These are phyloP conservation scores for Eristalis tenax DNA, from an alignment of 2,888 invertebrate species.

Conservation along the genomic window DNA sequence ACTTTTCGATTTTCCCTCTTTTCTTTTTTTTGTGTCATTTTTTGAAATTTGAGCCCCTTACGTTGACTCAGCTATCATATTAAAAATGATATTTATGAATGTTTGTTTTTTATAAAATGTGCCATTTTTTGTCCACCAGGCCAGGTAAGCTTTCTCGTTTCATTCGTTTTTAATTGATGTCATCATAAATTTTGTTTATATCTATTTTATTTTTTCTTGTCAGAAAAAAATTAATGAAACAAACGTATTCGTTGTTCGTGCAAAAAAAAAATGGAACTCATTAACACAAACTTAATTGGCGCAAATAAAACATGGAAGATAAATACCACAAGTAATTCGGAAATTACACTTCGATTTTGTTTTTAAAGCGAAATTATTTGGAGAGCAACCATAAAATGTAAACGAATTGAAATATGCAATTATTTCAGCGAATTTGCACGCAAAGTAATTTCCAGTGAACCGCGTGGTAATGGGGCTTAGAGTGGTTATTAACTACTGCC, in stretches of 20 bases:
- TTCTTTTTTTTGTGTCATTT: constrained; percentile 8
- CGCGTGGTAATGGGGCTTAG: neutral
- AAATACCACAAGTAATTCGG: constrained; percentile 19
- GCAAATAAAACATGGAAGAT: constrained; percentile 23
- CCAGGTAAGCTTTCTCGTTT: constrained; percentile 34
- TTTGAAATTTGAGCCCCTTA: constrained; percentile 35
- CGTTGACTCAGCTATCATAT: constrained; percentile 20
- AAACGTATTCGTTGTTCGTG: neutral
- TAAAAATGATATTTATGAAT: constrained; percentile 23
- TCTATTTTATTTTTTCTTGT: constrained; percentile 4
- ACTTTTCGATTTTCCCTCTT: neutral
- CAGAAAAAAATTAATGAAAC: neutral
- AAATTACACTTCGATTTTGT: constrained; percentile 23
- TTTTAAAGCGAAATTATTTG: neutral
- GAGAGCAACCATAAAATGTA: constrained; percentile 21
- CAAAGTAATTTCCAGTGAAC: neutral
- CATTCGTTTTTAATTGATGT: constrained; percentile 50
- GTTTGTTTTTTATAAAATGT: neutral
- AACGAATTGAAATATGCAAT: constrained; percentile 18
- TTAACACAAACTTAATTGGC: constrained; percentile 30
- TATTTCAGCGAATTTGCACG: constrained; percentile 21
- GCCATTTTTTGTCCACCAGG: constrained; percentile 30
- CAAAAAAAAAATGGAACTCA: constrained; percentile 4
- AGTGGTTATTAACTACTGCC: neutral
- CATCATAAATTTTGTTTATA: constrained; percentile 27